Base-by-base conservation (phyloP, 23 tunicate species). In the Trididemnum miniatum region DNA sequence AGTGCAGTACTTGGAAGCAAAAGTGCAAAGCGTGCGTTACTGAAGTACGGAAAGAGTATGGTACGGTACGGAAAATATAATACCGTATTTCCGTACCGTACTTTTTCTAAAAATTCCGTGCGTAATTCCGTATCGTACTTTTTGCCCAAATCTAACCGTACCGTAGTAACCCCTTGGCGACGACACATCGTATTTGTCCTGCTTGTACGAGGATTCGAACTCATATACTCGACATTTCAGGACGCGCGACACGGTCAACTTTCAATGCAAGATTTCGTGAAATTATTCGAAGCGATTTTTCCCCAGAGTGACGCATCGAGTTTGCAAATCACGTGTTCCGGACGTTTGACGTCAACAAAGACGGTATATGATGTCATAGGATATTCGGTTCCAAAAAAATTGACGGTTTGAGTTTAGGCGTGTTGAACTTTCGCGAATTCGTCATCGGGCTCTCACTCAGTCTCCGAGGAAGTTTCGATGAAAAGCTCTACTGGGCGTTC, bases 241-340 rank as follows among this genome's bases (percentile, higher is more conserved):
- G 82, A 77, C 25, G 65, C 82, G 22, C 20, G 9, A n/a, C 18
- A 54, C 23, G 82, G 82, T 2, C 66, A 77, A 20, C 57, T 86
- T 0, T 32, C 74, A 0, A 80, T 69, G 74, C 2, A 3, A 30
- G 84, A 79, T 9, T 86, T 86, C 79, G 59, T 79, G 1, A 32
- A 28, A 71, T 69, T 86, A 37, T 86, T 71, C 38, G 40, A 71
- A 26, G 22, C 33, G 37, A 26, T 60, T n/a, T 85, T 85, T 65
- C 83, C 89, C 12, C 35, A 51, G 1, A 34, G 89, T 31, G 97
- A 92, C 86, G 85, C 1, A 54, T 52, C 20, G 71, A 64, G 31
- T 92, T 92, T 35, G 89, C 92, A 0, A 84, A 77, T 65, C 91
- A 92, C 82, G 89, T 92, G n/a, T 92, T 92, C 72, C 74, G 97